phyloP scores from a whole-genome alignment of 2,888 invertebrate species.

The Elegia similella region DNA sequence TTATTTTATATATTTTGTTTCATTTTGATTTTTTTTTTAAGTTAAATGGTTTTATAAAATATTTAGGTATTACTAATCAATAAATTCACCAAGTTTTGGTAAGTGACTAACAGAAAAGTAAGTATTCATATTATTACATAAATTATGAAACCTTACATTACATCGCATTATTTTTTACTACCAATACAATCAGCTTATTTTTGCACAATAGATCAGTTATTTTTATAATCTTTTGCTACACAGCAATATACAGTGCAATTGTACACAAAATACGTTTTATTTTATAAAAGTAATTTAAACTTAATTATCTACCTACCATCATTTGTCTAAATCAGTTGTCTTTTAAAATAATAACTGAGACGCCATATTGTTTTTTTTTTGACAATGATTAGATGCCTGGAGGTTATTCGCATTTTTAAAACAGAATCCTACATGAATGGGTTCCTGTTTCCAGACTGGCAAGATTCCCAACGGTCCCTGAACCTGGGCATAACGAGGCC shows the following conservation, averaged over 20 bases:
- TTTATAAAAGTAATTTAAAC: no score
- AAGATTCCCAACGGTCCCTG: slow-evolving; percentile 73
- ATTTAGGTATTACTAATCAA: slow-evolving; percentile 4
- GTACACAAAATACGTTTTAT: neutral
- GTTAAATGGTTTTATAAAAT: slow-evolving; percentile 20
- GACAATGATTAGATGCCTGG: neutral
- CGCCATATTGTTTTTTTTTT: neutral
- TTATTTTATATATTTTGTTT: slow-evolving; percentile 78
- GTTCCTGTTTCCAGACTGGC: slow-evolving; percentile 69
- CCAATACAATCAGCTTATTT: neutral
- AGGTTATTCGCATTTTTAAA: neutral
- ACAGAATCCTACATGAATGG: slow-evolving; percentile 1
- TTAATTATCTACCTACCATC: no score
- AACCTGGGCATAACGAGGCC: slow-evolving; percentile 83
- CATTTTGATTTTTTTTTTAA: slow-evolving; percentile 60
- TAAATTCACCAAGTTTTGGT: slow-evolving; percentile 20
- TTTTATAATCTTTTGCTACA: neutral
- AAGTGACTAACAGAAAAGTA: slow-evolving; percentile 27
- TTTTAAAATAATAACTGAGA: neutral
- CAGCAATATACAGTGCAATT: neutral
- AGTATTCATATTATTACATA: slow-evolving; percentile 20
- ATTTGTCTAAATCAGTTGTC: no score
- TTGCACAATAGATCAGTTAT: neutral
- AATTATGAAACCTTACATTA: neutral
- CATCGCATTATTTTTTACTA: neutral